A percentile compares a stretch with the other conserved stretches of the same genome.
phyloP scores from a whole-genome alignment of 2,113 vertebrate genomes.

The Petroica traversi region DNA sequence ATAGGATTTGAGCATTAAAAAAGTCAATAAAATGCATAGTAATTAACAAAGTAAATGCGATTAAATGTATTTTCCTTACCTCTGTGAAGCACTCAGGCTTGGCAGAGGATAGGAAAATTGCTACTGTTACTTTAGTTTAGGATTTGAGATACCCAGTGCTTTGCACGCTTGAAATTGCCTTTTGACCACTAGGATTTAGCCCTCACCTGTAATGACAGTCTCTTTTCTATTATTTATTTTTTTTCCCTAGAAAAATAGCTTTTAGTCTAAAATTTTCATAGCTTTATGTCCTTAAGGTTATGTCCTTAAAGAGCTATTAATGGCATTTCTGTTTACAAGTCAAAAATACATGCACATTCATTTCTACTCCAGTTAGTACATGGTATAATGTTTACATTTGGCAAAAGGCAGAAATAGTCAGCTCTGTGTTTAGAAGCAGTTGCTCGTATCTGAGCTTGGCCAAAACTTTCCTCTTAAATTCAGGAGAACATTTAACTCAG shows the following conservation, averaged over 20 bases:
- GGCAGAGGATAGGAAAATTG: background rate
- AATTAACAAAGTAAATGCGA: background rate
- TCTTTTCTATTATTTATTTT: background rate
- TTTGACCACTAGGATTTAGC: background rate
- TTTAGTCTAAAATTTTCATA: background rate
- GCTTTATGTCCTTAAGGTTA: background rate
- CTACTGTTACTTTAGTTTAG: background rate
- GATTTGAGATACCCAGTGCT: background rate
- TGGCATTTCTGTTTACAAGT: background rate
- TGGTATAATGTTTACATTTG: background rate
- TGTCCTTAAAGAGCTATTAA: background rate
- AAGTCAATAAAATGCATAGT: background rate
- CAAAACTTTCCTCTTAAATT: background rate
- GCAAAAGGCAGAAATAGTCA: background rate
- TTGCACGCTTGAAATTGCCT: background rate
- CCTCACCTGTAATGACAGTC: background rate
- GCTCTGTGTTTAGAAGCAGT: background rate
- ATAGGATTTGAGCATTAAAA: background rate
- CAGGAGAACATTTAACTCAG: background rate
- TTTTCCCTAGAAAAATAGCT: background rate
- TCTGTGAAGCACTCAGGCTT: background rate
- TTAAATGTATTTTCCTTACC: background rate
- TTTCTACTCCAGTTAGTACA: background rate
- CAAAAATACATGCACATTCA: background rate
- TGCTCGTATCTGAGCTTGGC: background rate